Evolutionary conservation across 2,888 invertebrate genomes (phyloP), one percentile per base, ranked within the genome.

Genomic region (Trilocha varians): DNA sequence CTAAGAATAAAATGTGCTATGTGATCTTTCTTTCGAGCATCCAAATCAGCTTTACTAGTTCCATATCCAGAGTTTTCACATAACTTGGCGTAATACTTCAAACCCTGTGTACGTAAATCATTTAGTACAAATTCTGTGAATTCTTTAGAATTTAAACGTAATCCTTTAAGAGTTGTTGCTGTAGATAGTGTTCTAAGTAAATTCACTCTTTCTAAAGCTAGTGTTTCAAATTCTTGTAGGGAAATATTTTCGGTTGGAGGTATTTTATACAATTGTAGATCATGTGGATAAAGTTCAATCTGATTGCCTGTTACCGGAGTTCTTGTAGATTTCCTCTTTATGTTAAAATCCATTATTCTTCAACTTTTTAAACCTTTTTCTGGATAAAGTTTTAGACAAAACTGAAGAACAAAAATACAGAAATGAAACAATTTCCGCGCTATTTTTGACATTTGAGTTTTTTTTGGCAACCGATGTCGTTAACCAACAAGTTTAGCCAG

Each of bases 1-100:
- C 98, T 88, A 3, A 99, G 84, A 56, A 98, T 94, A 70, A 94
- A 98, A 73, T 99, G 99, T 1, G 98, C 96, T 39, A 98, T 89
- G 60, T 95, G 93, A 75, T 99, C 99, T 47, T 90, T 89, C 25
- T 89, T 88, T 42, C 94, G 87, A 1, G 90, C 89, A 63, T 91
- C 89, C 35, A 91, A 66, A 60, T 93, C 91, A 1, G 77, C 63
- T 47, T 91, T 91, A 11, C 80, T 82, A 34, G 87, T 86, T 5
- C 83, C 78, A 55, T 79, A 87, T 33, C 80, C 87, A 40, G 80
- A 77, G 42, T 87, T 87, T 52, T 88, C 84, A 48, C 92, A 85
- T 14, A 93, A 75, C 50, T 89, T 87, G 6, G 87, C 72, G 59
- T 89, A 92, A 45, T 89, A 88, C 57, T 89, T 90, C 16, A 93